A percentile compares a stretch with the other conserved stretches of the same genome.
These are phyloP conservation scores for Podilymbus podiceps DNA, from an alignment of 2,113 vertebrate genomes.

Conservation along the genomic window DNA sequence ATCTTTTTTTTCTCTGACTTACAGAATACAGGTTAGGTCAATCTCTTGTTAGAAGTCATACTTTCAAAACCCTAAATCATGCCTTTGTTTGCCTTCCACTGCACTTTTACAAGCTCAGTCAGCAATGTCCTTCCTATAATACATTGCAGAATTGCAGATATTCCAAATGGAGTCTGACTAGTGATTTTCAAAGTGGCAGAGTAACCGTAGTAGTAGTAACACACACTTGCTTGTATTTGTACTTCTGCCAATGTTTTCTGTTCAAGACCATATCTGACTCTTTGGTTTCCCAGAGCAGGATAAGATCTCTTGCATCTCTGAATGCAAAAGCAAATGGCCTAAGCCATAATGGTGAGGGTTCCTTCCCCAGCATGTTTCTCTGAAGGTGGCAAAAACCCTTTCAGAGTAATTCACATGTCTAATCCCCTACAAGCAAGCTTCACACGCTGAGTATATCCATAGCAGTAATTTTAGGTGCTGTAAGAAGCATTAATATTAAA, in stretches of 20 bases:
- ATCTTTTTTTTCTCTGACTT: constrained; percentile 60
- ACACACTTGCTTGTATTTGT: not conserved
- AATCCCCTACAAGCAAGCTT: not conserved
- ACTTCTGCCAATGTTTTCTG: not conserved
- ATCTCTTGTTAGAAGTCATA: constrained; percentile 64
- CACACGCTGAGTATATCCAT: not conserved
- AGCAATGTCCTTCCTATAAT: constrained; percentile 52
- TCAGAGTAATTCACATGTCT: not conserved
- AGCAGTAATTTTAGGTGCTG: not conserved
- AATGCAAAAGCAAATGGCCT: not conserved
- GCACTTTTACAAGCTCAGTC: constrained; percentile 62
- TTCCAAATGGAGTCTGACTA: constrained; percentile 35
- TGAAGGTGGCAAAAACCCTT: not conserved
- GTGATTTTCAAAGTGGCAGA: constrained; percentile 23
- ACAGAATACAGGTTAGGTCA: constrained; percentile 57
- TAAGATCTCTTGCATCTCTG: not conserved
- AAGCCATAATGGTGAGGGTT: not conserved
- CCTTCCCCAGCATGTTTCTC: not conserved
- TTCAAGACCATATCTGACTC: not conserved
- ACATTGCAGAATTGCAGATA: constrained; percentile 55
- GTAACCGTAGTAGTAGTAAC: not conserved
- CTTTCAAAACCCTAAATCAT: constrained; percentile 66
- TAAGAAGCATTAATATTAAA: constrained; percentile 13
- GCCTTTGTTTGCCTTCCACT: constrained; percentile 65
- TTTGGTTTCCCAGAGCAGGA: not conserved